phyloP scores from a whole-genome alignment of 2,888 invertebrate genomes.

The Psylliodes chrysocephalus region DNA sequence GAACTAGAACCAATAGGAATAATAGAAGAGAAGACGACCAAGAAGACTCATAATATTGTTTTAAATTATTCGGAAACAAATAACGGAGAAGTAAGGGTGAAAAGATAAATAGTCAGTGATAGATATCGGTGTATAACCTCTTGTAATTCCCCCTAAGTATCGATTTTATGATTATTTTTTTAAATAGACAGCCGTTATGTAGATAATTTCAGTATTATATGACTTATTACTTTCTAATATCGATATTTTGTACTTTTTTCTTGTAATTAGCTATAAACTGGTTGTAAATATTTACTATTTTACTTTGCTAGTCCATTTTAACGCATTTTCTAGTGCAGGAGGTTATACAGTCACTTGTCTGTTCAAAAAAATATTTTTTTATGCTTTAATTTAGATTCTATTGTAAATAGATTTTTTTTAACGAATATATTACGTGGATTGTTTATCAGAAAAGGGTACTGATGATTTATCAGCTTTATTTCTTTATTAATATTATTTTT shows the following conservation, averaged over 20 bases:
- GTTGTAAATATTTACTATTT: too few species aligned
- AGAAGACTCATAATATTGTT: slow-evolving; percentile 17
- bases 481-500: not conserved
- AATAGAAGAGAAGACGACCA: slow-evolving; percentile 45
- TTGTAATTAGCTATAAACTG: too few species aligned
- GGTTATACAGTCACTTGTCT: not conserved
- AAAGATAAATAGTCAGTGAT: not conserved
- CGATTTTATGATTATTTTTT: too few species aligned
- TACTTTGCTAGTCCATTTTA: too few species aligned
- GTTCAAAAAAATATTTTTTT: not conserved
- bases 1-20: slow-evolving; percentile 40
- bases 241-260: too few species aligned
- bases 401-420: slow-evolving; percentile 11
- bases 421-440: slow-evolving; percentile 13
- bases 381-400: slow-evolving; percentile 3
- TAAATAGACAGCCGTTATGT: too few species aligned
- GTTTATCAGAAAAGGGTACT: slow-evolving; percentile 2
- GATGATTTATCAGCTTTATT: too few species aligned
- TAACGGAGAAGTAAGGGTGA: not conserved
- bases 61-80: not conserved
- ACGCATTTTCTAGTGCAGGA: too few species aligned
- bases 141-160: too few species aligned
- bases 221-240: too few species aligned
- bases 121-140: not conserved
- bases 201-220: too few species aligned